phyloP scores from a whole-genome alignment of 2,888 invertebrate species.

The Perdita meconis region DNA sequence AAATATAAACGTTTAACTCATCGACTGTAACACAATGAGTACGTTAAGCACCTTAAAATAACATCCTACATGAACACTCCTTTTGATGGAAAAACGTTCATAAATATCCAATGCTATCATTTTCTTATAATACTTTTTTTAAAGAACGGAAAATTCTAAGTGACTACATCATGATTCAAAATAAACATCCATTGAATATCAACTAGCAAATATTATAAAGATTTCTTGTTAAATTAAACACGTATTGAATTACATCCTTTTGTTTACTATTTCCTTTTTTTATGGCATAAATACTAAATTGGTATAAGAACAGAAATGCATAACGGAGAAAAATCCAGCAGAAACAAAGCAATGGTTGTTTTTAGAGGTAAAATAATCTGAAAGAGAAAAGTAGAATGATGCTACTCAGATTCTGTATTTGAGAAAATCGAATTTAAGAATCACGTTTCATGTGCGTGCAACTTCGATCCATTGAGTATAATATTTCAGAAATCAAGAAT shows the following conservation, averaged over 20 bases:
- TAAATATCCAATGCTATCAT: background rate
- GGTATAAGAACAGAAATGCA: too few relatives aligned
- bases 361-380: too few relatives aligned
- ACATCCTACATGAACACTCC: background rate
- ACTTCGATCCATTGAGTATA: too few relatives aligned
- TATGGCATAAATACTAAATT: too few relatives aligned
- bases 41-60: constrained; percentile 13
- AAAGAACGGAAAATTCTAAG: background rate
- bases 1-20: background rate
- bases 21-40: background rate
- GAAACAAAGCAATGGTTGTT: too few relatives aligned
- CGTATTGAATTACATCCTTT: background rate
- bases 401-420: too few relatives aligned
- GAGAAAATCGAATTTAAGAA: too few relatives aligned
- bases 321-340: too few relatives aligned
- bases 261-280: too few relatives aligned
- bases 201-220: background rate
- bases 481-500: too few relatives aligned
- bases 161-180: background rate
- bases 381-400: too few relatives aligned
- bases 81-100: constrained; percentile 14
- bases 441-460: too few relatives aligned
- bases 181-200: background rate
- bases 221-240: constrained; percentile 6
- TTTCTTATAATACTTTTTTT: background rate